Conservation (phyloP, 2,113 vertebrate genomes). For the Pelecanoides urinatrix region DNA sequence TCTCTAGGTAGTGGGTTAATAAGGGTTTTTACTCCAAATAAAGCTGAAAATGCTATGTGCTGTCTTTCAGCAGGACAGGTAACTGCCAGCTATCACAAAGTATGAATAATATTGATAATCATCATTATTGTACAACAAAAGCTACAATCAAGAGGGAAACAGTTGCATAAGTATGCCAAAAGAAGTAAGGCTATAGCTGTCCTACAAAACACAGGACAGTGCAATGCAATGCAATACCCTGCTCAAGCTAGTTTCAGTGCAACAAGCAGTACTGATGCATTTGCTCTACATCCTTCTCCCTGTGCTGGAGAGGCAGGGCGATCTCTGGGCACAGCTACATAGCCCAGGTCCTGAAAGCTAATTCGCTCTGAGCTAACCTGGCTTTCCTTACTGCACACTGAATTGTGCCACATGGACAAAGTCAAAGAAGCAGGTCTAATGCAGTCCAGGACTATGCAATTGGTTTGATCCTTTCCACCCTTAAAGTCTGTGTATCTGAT, state of each 20-base stretch:
- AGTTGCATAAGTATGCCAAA: not conserved
- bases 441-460: rapidly evolving
- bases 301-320: not conserved
- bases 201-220: not conserved
- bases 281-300: not conserved
- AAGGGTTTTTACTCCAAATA: not conserved
- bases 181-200: not conserved
- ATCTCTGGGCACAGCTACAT: not conserved
- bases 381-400: not conserved
- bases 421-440: not conserved
- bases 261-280: not conserved
- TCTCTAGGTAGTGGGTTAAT: not conserved
- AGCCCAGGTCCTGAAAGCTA: not conserved
- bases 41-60: not conserved
- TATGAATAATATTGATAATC: not conserved
- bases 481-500: not conserved
- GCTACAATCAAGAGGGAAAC: not conserved
- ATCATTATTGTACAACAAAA: not conserved
- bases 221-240: not conserved
- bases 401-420: not conserved
- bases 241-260: not conserved
- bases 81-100: not conserved
- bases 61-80: not conserved
- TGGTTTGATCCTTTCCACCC: not conserved
- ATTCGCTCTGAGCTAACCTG: not conserved